These are phyloP conservation scores for Pangasius sanitwongsei DNA, from an alignment of 2,797 vertebrate genomes.

Conservation along the genomic window DNA sequence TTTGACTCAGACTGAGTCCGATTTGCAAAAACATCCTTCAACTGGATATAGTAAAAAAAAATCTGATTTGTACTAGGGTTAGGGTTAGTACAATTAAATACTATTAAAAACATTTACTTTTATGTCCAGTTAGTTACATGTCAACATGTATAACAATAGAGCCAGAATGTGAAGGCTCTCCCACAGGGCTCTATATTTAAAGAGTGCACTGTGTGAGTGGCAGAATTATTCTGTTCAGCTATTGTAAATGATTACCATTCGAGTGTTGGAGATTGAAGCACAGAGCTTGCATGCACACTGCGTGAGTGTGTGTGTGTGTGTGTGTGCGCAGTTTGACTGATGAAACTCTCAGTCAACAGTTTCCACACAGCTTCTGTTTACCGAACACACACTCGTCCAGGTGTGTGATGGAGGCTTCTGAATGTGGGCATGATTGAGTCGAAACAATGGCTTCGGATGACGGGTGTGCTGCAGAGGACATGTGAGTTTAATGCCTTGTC, in stretches of 20 bases:
- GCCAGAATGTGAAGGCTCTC: background rate
- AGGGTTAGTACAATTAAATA: background rate
- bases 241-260: conserved; percentile 19
- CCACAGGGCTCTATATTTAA: background rate
- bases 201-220: background rate
- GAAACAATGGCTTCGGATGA: conserved; percentile 25
- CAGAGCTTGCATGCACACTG: background rate
- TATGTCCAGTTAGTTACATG: background rate
- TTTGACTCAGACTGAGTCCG: background rate
- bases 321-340: conserved; percentile 5
- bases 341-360: conserved; percentile 24
- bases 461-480: background rate
- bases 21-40: background rate
- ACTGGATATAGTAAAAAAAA: background rate
- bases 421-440: conserved; percentile 30
- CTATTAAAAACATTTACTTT: background rate
- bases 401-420: conserved; percentile 23
- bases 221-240: conserved; percentile 3
- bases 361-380: conserved; percentile 28
- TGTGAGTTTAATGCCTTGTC: conserved; percentile 16
- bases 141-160: background rate
- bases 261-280: background rate
- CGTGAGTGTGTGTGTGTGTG: background rate
- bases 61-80: background rate
- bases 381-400: conserved; percentile 12